Conservation (phyloP, 2,888 invertebrate genomes). For the Dyspetes luteomarginatus region DNA sequence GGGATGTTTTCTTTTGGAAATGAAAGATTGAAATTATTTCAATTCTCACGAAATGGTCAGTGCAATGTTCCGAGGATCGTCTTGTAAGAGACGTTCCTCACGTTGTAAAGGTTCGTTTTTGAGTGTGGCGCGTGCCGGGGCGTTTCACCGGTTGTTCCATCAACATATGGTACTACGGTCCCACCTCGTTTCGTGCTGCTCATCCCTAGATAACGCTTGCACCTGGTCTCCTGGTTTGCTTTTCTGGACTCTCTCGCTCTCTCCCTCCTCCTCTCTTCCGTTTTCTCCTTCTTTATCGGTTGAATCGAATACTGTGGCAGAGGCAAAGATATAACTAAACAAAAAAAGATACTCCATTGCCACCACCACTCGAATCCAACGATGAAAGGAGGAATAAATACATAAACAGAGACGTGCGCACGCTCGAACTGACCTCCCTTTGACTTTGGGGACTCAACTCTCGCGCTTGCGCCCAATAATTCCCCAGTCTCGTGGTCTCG, state of each 20-base stretch:
- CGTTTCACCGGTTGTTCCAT: conserved; percentile 76
- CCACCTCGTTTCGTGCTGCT: conserved; percentile 77
- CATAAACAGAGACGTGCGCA: conserved; percentile 18
- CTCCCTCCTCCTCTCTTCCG: conserved; percentile 55
- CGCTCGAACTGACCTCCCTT: conserved; percentile 51
- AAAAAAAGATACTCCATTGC: conserved; percentile 5
- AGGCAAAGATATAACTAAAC: not conserved
- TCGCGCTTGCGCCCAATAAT: not conserved
- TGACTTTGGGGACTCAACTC: conserved; percentile 34
- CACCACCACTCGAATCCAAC: conserved; percentile 37
- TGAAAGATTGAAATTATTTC: not conserved
- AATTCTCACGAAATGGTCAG: too few species aligned
- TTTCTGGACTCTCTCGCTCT: conserved; percentile 64
- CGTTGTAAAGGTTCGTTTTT: conserved; percentile 77
- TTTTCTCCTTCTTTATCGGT: conserved; percentile 30
- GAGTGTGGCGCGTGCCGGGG: conserved; percentile 82
- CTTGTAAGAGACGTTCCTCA: conserved; percentile 69
- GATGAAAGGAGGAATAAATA: conserved; percentile 23
- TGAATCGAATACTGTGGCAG: too few species aligned
- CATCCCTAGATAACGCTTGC: conserved; percentile 79
- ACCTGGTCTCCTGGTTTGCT: conserved; percentile 76
- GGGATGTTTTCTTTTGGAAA: too few species aligned
- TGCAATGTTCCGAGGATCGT: conserved; percentile 12
- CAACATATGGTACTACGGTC: conserved; percentile 81
- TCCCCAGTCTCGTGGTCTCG: conserved; percentile 57